These are phyloP conservation scores for Lindbergichthys nudifrons DNA, from an alignment of 2,797 vertebrate species.

Conservation along the genomic window DNA sequence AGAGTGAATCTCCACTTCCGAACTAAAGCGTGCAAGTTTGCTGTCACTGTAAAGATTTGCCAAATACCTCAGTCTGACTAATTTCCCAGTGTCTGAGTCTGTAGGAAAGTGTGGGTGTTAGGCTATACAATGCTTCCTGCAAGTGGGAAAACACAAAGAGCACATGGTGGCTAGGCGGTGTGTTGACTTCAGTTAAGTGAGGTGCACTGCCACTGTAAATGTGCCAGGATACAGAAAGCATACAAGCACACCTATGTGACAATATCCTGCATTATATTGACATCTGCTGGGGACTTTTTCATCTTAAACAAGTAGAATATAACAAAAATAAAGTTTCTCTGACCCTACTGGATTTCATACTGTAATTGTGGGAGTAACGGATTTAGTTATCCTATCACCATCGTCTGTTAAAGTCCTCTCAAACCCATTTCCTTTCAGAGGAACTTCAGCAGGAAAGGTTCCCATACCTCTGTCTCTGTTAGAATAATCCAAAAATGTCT, in stretches of 20 bases:
- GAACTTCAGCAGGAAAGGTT: conserved; percentile 52
- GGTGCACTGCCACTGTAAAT: conserved; percentile 41
- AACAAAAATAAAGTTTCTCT: background rate
- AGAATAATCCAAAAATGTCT: conserved; percentile 67
- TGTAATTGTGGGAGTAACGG: background rate
- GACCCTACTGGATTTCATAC: background rate
- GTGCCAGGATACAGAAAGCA: conserved; percentile 21
- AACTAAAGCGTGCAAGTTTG: conserved; percentile 44
- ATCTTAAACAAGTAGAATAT: background rate
- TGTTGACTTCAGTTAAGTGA: conserved; percentile 63
- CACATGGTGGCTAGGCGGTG: conserved; percentile 59
- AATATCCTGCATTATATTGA: conserved; percentile 62
- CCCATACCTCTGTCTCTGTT: conserved; percentile 55
- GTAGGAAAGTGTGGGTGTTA: conserved; percentile 74
- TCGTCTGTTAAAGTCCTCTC: conserved; percentile 1
- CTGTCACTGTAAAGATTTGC: conserved; percentile 43
- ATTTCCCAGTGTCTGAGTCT: conserved; percentile 60
- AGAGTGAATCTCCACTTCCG: conserved; percentile 5
- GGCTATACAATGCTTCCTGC: conserved; percentile 73
- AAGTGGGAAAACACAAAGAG: conserved; percentile 71
- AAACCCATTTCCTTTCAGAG: conserved; percentile 44
- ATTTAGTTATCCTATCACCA: background rate
- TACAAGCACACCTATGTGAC: conserved; percentile 27
- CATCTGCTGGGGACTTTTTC: conserved; percentile 68
- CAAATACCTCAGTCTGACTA: conserved; percentile 59